A percentile compares a stretch with the other conserved stretches of the same genome.
phyloP scores from a whole-genome alignment of 2,113 vertebrate species.

The Halichoeres trimaculatus region DNA sequence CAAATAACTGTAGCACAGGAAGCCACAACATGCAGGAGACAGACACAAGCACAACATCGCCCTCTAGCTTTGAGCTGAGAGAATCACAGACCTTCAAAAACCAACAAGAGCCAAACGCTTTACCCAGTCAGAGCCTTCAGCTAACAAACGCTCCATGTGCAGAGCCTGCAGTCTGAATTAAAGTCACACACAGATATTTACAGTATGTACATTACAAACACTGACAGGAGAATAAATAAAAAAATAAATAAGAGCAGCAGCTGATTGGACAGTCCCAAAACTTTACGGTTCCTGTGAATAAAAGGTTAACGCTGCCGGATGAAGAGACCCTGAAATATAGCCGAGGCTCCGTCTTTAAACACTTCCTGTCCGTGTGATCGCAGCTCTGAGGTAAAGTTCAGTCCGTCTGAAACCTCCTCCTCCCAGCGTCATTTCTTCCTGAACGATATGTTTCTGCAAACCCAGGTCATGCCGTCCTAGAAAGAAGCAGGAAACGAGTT shows the following conservation, averaged over 20 bases:
- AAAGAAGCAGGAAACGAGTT: slow-evolving; percentile 7
- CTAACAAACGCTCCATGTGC: slow-evolving; percentile 5
- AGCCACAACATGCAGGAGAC: slow-evolving; percentile 17
- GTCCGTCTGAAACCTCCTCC: not conserved
- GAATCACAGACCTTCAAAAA: slow-evolving; percentile 31
- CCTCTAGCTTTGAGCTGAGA: slow-evolving; percentile 63
- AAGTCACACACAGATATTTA: slow-evolving; percentile 60
- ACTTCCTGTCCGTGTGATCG: not conserved
- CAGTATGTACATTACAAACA: slow-evolving; percentile 52
- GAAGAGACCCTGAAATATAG: not conserved
- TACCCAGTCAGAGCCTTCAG: not conserved
- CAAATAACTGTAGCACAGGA: slow-evolving; percentile 40
- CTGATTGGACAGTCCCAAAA: not conserved
- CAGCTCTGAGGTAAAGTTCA: slow-evolving; percentile 25
- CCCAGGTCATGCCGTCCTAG: slow-evolving; percentile 84
- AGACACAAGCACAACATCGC: slow-evolving; percentile 45
- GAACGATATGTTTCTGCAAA: slow-evolving; percentile 77
- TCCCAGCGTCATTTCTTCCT: slow-evolving; percentile 66
- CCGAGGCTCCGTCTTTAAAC: not conserved
- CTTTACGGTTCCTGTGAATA: not conserved
- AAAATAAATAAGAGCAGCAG: not conserved
- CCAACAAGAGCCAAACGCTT: slow-evolving; percentile 1
- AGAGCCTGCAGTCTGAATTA: slow-evolving; percentile 7
- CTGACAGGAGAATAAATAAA: not conserved
- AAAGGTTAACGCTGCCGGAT: not conserved